Base-by-base conservation (phyloP, 2,113 vertebrate genomes). In the Crotalus helleri region DNA sequence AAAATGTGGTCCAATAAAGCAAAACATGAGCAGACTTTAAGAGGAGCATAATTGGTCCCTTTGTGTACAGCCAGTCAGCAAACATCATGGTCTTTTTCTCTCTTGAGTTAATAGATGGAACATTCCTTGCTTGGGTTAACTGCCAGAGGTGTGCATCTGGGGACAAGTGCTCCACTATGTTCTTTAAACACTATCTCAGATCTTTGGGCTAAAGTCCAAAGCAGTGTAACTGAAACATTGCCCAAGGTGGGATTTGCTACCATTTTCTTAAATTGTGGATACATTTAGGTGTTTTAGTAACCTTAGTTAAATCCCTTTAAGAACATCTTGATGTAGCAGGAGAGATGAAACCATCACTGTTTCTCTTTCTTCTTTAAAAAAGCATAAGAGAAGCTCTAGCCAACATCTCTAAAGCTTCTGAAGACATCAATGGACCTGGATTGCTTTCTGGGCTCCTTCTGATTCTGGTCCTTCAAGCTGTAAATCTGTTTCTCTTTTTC, bases 31-130 rank as follows among this genome's bases (percentile, higher is more conserved):
- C 64, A 49, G 51, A 29, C 51, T 54, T n/a, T n/a, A 92, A 81
- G 87, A 89, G 87, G 61, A 49, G 9, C 33, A 26, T 92, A 92
- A 89, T 92, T 92, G 87, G 87, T 89, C 92, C 92, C 87, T 11
- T 49, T 89, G 92, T 85, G 87, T 57, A 33, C 87, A 81, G 33
- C 87, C 33, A 89, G 87, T 44, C 64, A 81, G 51, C 44, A 29
- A 46, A 15, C 26, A 10, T 12, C 49, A 7, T 26, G 3, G 21
- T 7, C 7, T 12, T 29, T 15, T 57, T n/a, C 55, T 46, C 87
- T 55, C 33, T 49, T 49, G 55, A 85, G 61, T 44, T 92, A 88
- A 92, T 81, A 89, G 86, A 92, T 92, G 92, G 55, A 89, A n/a
- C 29, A 2, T 46, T 92, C 24, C 53, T 81, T 81, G 87, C 53